Evolutionary conservation across 2,888 invertebrate genomes (phyloP).

Genomic region (Priocnemis perturbator): DNA sequence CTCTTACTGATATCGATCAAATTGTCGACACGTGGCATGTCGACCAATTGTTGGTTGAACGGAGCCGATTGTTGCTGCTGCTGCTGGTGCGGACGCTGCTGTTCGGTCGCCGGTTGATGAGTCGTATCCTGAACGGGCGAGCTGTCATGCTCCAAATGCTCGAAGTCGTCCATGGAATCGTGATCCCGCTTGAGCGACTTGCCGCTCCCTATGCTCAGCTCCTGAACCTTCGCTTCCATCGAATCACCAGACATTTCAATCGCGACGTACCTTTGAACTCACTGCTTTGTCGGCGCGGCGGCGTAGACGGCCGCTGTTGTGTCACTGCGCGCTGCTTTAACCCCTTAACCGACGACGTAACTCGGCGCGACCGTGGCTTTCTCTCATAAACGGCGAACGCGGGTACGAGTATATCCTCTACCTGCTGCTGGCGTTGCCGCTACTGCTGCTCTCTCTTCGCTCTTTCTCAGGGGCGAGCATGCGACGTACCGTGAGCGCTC

Average conservation of each 20-base stretch:
- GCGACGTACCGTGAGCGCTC: conserved; percentile 15
- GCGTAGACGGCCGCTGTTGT: too few relatives aligned
- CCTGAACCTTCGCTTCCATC: conserved; percentile 38
- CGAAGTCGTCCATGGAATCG: conserved; percentile 85
- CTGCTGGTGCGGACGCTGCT: conserved; percentile 10
- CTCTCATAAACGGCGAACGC: conserved; percentile 24
- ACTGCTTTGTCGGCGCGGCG: conserved; percentile 14
- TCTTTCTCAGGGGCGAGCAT: conserved; percentile 20
- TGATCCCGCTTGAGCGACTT: conserved; percentile 77
- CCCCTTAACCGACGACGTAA: conserved; percentile 16
- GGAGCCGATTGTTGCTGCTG: conserved; percentile 37
- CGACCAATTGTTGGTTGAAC: conserved; percentile 51
- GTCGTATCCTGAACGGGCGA: conserved; percentile 69
- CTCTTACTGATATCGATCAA: conserved; percentile 33
- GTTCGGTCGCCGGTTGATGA: too few relatives aligned
- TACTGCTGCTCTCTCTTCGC: conserved; percentile 8
- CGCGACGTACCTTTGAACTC: conserved; percentile 33
- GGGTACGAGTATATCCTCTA: conserved; percentile 16
- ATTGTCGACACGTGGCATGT: conserved; percentile 56
- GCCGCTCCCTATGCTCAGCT: conserved; percentile 64
- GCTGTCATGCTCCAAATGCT: conserved; percentile 82
- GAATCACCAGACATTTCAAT: conserved; percentile 23
- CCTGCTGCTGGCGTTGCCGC: conserved; percentile 15
- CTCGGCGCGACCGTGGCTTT: conserved; percentile 15
- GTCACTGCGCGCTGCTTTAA: conserved; percentile 18